These are phyloP conservation scores for Apamea crenata DNA, from an alignment of 2,888 invertebrate genomes.

Conservation along the genomic window DNA sequence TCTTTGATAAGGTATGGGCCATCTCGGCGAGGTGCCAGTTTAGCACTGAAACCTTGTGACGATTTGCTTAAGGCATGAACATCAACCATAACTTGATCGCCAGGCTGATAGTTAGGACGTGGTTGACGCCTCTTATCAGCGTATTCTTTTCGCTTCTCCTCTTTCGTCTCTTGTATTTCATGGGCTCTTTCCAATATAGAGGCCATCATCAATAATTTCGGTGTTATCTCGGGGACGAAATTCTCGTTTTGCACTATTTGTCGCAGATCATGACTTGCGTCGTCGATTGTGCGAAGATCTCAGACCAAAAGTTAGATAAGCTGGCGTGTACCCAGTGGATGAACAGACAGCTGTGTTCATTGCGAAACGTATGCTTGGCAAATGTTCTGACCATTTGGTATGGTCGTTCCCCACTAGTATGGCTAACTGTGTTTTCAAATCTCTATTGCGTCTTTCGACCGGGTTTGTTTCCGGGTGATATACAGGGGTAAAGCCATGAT, in stretches of 20 bases:
- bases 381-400: constrained; percentile 1
- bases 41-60: constrained; percentile 2
- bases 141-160: constrained; percentile 47
- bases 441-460: neutral
- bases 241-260: neutral
- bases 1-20: constrained; percentile 6
- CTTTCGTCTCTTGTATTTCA: constrained; percentile 53
- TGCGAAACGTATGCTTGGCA: constrained; percentile 9
- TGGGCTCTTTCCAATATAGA: constrained; percentile 19
- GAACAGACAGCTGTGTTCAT: constrained; percentile 9
- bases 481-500: neutral
- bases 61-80: constrained; percentile 11
- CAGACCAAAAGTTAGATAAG: constrained; percentile 7
- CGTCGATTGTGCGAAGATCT: constrained; percentile 8
- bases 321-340: constrained; percentile 3
- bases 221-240: constrained; percentile 6
- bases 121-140: constrained; percentile 5
- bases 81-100: constrained; percentile 14
- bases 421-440: neutral
- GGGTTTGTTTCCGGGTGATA: neutral
- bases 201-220: constrained; percentile 10
- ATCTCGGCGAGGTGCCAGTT: constrained; percentile 10
- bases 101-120: constrained; percentile 7
- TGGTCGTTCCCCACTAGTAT: neutral
- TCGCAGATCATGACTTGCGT: constrained; percentile 1